Evolutionary conservation across 2,113 vertebrate genomes (phyloP), one percentile per base, ranked within the genome.

Genomic region (Notiomystis cincta): DNA sequence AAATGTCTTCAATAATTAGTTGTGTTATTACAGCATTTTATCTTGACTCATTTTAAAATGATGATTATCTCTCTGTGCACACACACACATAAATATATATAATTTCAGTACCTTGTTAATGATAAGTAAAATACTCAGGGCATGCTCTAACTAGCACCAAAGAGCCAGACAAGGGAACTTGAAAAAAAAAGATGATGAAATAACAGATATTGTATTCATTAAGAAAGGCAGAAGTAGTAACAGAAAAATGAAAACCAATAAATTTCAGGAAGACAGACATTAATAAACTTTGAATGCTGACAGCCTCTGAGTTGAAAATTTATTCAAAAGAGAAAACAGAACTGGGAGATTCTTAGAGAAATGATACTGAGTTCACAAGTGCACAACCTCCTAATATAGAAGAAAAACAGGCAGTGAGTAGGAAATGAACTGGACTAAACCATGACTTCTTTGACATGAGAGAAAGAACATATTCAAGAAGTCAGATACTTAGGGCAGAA

Each of bases 171-270:
- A 90, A 40, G 4, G 1, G 3, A 75, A 38, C 24, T 17, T 50
- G 27, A 88, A 8, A 44, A 47, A 82, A 93, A 76, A 15, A 40
- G 21, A 82, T 67, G 71, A 75, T 38, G 57, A 82, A 77, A 53
- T 61, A 56, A 23, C 3, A 72, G 33, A 64, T 28, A 20, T 23
- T 10, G 10, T 31, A 57, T 24, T 48, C 22, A 38, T 70, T 53
- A 87, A 81, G 42, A 86, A 61, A 83, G 15, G 27, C 81, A 70
- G 27, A 96, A 66, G 2, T 31, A 86, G 66, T 70, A 89, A 50
- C 21, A 62, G 22, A 11, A 66, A 77, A 82, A 70, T 44, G 13
- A 79, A 85, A 93, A 27, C 0, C 4, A 71, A 2, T 38, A 66
- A 10, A 53, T 81, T 90, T 87, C 33, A 71, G 35, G 19, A 62